Evolutionary conservation across 1,140 invertebrate genomes (phyloP), one percentile per base, ranked within the genome.

Genomic region (Drepana arcuata): DNA sequence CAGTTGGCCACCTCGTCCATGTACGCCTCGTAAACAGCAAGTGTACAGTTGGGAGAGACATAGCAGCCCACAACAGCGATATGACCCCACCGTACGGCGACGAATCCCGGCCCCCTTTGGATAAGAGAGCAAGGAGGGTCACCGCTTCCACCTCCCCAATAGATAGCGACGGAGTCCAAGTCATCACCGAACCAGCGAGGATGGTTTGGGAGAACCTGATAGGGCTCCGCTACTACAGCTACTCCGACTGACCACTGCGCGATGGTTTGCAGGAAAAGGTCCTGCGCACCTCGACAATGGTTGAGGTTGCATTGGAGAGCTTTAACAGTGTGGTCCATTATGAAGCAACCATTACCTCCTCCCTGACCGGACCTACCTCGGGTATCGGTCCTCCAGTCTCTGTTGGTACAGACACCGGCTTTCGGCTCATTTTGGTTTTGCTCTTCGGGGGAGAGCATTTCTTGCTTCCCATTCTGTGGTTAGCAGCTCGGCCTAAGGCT

Each of bases 161-260:
- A 40, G 2, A 48, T 24, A 1, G 48, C 49, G 2, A 53, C 41
- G 15, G 21, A 25, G 6, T 21, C 33, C 7, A 4, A 9, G 2
- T 10, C 13, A 16, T 50, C 44, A 3, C 48, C 42, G n/a, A 47
- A 33, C 52, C 52, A 55, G 0, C 34, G 26, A 7, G 40, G 40
- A 25, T 41, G 41, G 1, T 21, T 21, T 6, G 45, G 48, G n/a
- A n/a, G n/a, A n/a, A 47, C 28, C 1, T 9, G 7, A 14, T 49
- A 49, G 0, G 45, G 54, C 21, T 52, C 54, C 9, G 54, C 41
- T n/a, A 47, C 16, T 7, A 58, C 42, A 1, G 42, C 42, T 1
- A 52, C 3, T 1, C 25, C 26, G 12, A 58, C 23, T 10, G 40
- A 46, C 27, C 30, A 36, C 28, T 58, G 46, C 7, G 27, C 14